Conservation (phyloP, 2,888 invertebrate species). For the Blastobasis adustella region DNA sequence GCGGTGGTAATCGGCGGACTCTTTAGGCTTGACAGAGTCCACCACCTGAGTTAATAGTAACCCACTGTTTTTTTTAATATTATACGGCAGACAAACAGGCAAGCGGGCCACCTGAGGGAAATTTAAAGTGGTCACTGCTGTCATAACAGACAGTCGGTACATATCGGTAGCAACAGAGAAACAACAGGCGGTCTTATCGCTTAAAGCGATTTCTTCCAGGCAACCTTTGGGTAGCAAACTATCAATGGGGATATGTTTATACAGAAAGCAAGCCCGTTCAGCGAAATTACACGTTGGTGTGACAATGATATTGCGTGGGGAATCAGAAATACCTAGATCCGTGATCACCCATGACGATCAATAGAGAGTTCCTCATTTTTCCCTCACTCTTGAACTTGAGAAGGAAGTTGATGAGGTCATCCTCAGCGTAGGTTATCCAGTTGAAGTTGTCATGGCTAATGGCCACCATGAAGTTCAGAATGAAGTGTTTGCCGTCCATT, state of each 20-base stretch:
- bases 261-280: background rate
- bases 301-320: background rate
- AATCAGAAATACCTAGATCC: slow-evolving; percentile 5
- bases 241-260: background rate
- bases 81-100: too few relatives aligned
- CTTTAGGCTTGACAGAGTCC: too few relatives aligned
- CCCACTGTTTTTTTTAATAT: too few relatives aligned
- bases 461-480: slow-evolving; percentile 7
- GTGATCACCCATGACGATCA: slow-evolving; percentile 14
- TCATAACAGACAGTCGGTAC: too few relatives aligned
- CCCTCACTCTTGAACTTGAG: background rate
- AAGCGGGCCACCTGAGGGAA: too few relatives aligned
- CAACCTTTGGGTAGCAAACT: background rate
- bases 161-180: too few relatives aligned
- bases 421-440: slow-evolving; percentile 5
- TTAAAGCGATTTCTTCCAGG: background rate
- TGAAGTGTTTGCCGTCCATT: slow-evolving; percentile 5
- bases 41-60: too few relatives aligned
- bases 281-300: background rate
- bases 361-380: slow-evolving; percentile 5
- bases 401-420: slow-evolving; percentile 6
- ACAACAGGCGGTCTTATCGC: too few relatives aligned
- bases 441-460: slow-evolving; percentile 8
- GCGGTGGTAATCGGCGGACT: too few relatives aligned
- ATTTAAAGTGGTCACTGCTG: too few relatives aligned